Evolutionary conservation across 2,113 vertebrate species (phyloP).

Genomic region (Anthoscopus minutus): DNA sequence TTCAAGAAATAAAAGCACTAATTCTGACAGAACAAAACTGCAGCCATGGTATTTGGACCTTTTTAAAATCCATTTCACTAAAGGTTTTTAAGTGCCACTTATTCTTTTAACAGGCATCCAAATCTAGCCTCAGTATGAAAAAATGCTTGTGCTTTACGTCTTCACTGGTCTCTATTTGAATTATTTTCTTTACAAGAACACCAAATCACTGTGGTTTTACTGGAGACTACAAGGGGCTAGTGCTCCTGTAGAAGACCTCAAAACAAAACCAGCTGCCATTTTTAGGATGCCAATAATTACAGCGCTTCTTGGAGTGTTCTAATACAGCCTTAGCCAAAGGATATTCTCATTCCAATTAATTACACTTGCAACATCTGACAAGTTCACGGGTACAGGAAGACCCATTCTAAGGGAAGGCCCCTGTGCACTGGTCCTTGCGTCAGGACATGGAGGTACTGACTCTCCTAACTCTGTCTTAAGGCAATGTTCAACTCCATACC

Average conservation of each 20-base stretch:
- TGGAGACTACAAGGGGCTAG: background rate
- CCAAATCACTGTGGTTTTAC: background rate
- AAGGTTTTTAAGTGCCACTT: background rate
- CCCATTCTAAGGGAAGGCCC: background rate
- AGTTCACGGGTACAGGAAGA: background rate
- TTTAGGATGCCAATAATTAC: background rate
- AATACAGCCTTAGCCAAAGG: background rate
- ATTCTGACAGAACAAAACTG: background rate
- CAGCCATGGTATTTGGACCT: background rate
- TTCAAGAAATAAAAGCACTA: background rate
- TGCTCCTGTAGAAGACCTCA: background rate
- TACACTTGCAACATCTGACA: background rate
- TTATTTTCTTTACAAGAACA: background rate
- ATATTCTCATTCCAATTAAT: background rate
- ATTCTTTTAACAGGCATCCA: background rate
- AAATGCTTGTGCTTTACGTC: background rate
- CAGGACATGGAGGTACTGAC: background rate
- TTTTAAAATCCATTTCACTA: background rate
- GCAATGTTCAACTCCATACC: background rate
- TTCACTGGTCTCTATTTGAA: background rate
- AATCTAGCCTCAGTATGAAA: background rate
- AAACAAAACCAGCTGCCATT: background rate
- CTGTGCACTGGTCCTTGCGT: background rate
- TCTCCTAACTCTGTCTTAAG: background rate
- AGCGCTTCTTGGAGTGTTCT: fast-evolving